phyloP scores from a whole-genome alignment of 35 echinoderm and acorn worm genomes.

The Apostichopus japonicus region DNA sequence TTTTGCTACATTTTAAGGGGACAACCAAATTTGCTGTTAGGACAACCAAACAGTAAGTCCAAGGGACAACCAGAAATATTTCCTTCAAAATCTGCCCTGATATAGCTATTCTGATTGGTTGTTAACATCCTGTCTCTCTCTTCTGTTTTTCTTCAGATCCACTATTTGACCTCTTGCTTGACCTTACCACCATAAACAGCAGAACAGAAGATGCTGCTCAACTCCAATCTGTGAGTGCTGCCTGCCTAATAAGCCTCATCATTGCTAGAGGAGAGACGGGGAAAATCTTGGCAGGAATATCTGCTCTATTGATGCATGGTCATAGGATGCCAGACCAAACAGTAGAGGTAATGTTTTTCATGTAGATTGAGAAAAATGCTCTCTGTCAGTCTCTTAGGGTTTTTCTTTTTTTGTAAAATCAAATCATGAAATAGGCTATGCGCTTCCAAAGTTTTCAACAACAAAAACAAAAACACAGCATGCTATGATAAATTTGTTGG shows the following conservation, averaged over 20 bases:
- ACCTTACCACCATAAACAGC: conserved; percentile 65
- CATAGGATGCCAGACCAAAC: conserved; percentile 39
- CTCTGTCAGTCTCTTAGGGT: too few relatives aligned
- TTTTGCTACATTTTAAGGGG: too few relatives aligned
- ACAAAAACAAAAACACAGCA: too few relatives aligned
- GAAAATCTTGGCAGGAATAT: conserved; percentile 86
- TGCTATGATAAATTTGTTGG: too few relatives aligned
- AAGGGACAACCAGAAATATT: too few relatives aligned
- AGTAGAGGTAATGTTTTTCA: conserved; percentile 21
- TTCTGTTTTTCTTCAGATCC: conserved; percentile 51
- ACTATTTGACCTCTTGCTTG: conserved; percentile 84
- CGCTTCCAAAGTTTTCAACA: too few relatives aligned
- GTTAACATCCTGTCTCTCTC: background rate
- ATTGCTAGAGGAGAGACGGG: conserved; percentile 92
- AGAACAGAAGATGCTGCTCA: conserved; percentile 44
- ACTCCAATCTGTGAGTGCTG: conserved; percentile 69
- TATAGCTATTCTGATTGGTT: background rate
- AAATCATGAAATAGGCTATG: too few relatives aligned
- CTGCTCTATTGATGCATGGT: conserved; percentile 86
- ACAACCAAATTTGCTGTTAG: too few relatives aligned
- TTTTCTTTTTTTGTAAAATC: too few relatives aligned
- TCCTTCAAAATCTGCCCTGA: background rate
- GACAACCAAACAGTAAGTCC: too few relatives aligned
- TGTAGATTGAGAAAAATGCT: too few relatives aligned
- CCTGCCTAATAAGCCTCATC: conserved; percentile 83